These are phyloP conservation scores for Struthio camelus DNA, from an alignment of 2,113 vertebrate genomes.

Conservation along the genomic window DNA sequence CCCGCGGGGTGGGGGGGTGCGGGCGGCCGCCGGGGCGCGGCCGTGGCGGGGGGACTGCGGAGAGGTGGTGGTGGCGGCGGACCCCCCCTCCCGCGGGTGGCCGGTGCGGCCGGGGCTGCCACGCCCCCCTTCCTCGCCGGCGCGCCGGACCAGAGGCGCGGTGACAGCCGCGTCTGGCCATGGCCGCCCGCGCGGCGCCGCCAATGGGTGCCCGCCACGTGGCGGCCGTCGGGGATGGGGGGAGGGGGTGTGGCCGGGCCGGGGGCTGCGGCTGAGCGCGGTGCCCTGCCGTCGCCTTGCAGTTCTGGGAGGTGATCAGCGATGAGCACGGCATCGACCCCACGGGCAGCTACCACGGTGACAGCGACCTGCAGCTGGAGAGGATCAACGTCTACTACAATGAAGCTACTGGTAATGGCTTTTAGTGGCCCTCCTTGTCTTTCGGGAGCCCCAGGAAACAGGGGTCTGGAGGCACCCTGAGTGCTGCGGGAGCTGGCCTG, in stretches of 20 bases:
- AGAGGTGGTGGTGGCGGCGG: too few species aligned
- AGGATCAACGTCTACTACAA: conserved; percentile 88
- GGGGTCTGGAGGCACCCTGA: too few species aligned
- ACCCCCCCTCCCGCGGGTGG: too few species aligned
- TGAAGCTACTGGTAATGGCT: conserved; percentile 79
- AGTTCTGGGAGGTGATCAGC: conserved; percentile 88
- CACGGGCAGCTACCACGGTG: conserved; percentile 84
- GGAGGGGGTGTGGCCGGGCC: neutral
- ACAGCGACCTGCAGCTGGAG: conserved; percentile 82
- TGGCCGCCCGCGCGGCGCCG: neutral
- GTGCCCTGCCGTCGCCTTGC: neutral
- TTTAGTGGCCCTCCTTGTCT: too few species aligned
- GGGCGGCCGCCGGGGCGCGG: neutral
- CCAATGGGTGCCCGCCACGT: neutral
- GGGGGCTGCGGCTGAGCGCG: neutral
- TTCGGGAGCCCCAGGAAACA: too few species aligned
- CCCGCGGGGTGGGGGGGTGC: too few species aligned
- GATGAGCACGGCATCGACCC: conserved; percentile 87
- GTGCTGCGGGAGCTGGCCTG: too few species aligned
- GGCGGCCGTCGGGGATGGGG: neutral
- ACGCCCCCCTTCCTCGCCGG: neutral
- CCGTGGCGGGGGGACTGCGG: too few species aligned
- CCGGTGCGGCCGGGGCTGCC: neutral
- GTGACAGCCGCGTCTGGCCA: neutral
- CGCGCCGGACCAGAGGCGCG: neutral